A percentile compares a stretch with the other conserved stretches of the same genome.
phyloP scores from a whole-genome alignment of 37 sponge, comb jelly and placozoan genomes.

The Aphrocallistes beatrix region DNA sequence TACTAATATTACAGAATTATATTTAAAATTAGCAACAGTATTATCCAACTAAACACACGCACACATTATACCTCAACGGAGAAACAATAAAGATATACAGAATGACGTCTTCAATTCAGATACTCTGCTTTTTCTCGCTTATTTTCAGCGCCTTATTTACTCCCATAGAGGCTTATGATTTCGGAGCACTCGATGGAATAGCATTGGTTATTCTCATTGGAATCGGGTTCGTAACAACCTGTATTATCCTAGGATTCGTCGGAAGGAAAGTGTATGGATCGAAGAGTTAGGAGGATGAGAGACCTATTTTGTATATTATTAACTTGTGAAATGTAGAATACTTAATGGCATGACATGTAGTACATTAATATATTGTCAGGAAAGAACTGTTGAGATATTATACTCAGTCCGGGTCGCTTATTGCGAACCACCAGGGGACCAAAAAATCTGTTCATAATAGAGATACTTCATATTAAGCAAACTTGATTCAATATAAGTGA shows the following conservation, averaged over 20 bases:
- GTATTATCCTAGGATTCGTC: slow-evolving; percentile 12
- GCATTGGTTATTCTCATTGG: not conserved
- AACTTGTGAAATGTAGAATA: not conserved
- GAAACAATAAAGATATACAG: not conserved
- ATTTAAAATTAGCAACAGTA: too few relatives aligned
- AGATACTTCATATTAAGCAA: too few relatives aligned
- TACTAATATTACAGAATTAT: too few relatives aligned
- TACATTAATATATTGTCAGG: too few relatives aligned
- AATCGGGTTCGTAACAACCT: not conserved
- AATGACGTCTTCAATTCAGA: not conserved
- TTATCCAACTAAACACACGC: too few relatives aligned
- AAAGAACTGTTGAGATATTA: too few relatives aligned
- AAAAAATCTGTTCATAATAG: too few relatives aligned
- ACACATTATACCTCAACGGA: too few relatives aligned
- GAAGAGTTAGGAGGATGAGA: not conserved
- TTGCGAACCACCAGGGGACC: too few relatives aligned
- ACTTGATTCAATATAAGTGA: too few relatives aligned
- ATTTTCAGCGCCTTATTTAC: not conserved
- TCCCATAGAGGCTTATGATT: not conserved
- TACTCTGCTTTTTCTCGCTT: not conserved
- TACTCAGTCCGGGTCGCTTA: too few relatives aligned
- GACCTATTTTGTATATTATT: not conserved
- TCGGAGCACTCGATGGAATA: not conserved
- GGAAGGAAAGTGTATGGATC: slow-evolving; percentile 2
- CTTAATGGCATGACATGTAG: too few relatives aligned